Evolutionary conservation across 1,140 invertebrate species (phyloP).

Genomic region (Eufriesea mexicana): DNA sequence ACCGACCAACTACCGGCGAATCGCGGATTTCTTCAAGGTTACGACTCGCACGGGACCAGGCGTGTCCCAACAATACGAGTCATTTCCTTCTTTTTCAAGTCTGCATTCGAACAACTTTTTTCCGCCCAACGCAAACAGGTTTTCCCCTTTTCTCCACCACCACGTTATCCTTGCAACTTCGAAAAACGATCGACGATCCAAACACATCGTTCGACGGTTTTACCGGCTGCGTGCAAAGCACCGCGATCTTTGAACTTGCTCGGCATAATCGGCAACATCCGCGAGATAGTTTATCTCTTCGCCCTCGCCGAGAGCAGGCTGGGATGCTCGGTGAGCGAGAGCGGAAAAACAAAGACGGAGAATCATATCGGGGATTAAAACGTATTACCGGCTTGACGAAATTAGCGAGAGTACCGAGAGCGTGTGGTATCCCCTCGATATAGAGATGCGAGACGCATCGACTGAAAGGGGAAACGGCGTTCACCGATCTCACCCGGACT

Average conservation of each 20-base stretch:
- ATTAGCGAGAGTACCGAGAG: not conserved
- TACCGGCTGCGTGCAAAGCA: not conserved
- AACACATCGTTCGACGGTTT: not conserved
- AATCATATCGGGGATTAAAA: too few species aligned
- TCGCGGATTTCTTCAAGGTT: slow-evolving; percentile 68
- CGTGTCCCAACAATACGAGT: slow-evolving; percentile 48
- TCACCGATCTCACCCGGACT: slow-evolving; percentile 30
- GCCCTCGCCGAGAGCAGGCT: not conserved
- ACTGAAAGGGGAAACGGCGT: slow-evolving; percentile 26
- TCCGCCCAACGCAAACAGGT: slow-evolving; percentile 18
- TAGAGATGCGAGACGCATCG: not conserved
- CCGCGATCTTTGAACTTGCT: not conserved
- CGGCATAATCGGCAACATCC: not conserved
- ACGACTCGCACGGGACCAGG: slow-evolving; percentile 30
- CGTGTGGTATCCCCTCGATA: not conserved
- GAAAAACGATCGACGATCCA: slow-evolving; percentile 1
- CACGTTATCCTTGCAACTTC: not conserved
- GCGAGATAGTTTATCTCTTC: not conserved
- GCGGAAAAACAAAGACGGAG: too few species aligned
- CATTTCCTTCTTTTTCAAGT: slow-evolving; percentile 34
- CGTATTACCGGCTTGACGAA: not conserved
- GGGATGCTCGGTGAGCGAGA: fast-evolving
- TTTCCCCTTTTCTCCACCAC: not conserved
- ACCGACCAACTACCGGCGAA: slow-evolving; percentile 46
- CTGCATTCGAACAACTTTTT: not conserved